Percentiles rank a stretch among this genome's conserved stretches.
phyloP scores from a whole-genome alignment of 1,140 invertebrate species.

The Solen grandis region DNA sequence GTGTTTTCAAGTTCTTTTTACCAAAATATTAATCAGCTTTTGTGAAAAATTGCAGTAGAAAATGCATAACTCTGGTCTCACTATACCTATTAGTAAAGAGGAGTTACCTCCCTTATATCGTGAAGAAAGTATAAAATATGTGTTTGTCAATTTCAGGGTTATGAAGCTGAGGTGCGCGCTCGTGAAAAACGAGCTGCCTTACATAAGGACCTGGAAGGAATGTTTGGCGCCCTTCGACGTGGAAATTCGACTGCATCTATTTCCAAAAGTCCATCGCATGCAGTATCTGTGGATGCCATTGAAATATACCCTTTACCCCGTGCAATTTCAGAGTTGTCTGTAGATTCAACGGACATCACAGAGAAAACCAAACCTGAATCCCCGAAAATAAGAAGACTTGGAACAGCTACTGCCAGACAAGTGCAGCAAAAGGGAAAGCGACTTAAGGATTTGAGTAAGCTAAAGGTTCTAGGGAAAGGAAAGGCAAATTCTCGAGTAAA shows the following conservation, averaged over 20 bases:
- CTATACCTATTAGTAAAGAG: too few species aligned
- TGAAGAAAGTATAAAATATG: too few species aligned
- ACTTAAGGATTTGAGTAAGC: not conserved
- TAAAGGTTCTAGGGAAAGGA: not conserved
- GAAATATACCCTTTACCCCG: not conserved
- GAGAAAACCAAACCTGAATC: not conserved
- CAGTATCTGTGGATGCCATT: not conserved
- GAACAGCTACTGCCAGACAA: conserved; percentile 7
- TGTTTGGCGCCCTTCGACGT: conserved; percentile 56
- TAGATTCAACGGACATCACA: not conserved
- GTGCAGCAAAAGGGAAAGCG: not conserved
- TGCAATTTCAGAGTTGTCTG: not conserved
- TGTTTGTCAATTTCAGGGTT: too few species aligned
- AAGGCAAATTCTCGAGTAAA: not conserved
- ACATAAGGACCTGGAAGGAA: conserved; percentile 59
- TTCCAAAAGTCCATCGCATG: not conserved
- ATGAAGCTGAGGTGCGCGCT: conserved; percentile 61
- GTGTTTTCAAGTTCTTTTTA: too few species aligned
- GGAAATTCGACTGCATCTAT: conserved; percentile 40
- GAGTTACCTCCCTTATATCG: too few species aligned
- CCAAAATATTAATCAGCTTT: too few species aligned
- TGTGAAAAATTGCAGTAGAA: too few species aligned
- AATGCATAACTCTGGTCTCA: too few species aligned
- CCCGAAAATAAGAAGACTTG: conserved; percentile 36
- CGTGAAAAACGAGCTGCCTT: conserved; percentile 51